Evolutionary conservation across 2,888 invertebrate genomes (phyloP), one percentile per base, ranked within the genome.

Genomic region (Amiota communis): DNA sequence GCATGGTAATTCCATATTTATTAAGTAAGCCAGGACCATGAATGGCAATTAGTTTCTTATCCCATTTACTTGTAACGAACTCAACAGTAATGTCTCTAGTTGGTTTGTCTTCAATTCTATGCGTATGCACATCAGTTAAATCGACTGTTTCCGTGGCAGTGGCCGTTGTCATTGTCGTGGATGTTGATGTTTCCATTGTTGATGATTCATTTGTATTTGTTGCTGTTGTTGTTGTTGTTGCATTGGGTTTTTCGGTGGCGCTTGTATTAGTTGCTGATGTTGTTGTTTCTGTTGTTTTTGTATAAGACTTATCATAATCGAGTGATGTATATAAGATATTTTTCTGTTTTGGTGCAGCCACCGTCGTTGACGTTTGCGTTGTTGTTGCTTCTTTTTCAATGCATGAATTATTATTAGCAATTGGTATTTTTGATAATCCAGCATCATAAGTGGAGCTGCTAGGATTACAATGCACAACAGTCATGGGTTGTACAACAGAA

Each of bases 1-100:
- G 3, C 84, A 83, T 85, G 4, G 74, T 73, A 1, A 87, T 20
- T 10, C 74, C 71, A 71, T 79, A 83, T 53, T 72, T 57, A 15
- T 17, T 68, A 15, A 13, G 71, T 53, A 79, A 57, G 13, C 77
- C 70, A 63, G 80, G 76, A 2, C 81, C 77, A 73, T 78, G 72
- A 17, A 76, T 69, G 36, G 36, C 36, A 71, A 75, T 36, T 72
- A 72, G 36, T 64, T 79, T 48, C 76, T 84, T 53, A 9, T 23
- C 74, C 61, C 53, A 47, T 53, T 48, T n/a, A 71, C 12, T 75
- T 2, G 77, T 64, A 8, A 77, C 48, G 2, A 85, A 64, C 15
- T 81, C 76, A 1, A 87, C 79, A 8, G 74, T 76, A 20, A 84
- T 73, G 12, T 80, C 78, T 2, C 74, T 76, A 8, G 69, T 0